Base-by-base conservation (phyloP, 2,113 vertebrate species). In the Mesembrinibis cayennensis region DNA sequence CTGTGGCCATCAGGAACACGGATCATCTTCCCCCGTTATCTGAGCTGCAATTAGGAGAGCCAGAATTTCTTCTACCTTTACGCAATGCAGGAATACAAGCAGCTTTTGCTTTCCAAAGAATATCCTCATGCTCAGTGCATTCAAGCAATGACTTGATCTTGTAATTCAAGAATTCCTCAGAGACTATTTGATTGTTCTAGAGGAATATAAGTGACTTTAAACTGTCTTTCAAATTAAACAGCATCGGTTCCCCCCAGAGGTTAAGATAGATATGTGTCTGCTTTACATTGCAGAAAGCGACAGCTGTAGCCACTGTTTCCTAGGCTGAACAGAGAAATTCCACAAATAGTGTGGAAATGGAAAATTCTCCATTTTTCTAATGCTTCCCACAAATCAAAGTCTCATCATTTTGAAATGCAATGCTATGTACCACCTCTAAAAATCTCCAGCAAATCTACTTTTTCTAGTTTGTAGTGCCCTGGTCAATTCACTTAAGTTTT, bases 151-250 rank as follows among this genome's bases (percentile, higher is more conserved):
- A 66, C 6, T 23, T 13, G 20, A 77, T 69, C 72, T 34, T 72
- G 72, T 66, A 69, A 84, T 79, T 84, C 19, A 56, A 47, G 53
- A 80, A 67, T 12, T 56, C 76, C 76, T 87, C 47, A 29, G 73
- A 90, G 82, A 53, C 8, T 0, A 22, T 78, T 89, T 65, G 38
- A 38, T 81, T 53, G 47, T 49, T 90, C 44, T 58, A 49, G 30
- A 71, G 47, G 59, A 95, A 67, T n/a, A 87, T 38, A 62, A 84
- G 53, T 34, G 25, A 72, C 44, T 91, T 94, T 27, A 82, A 88
- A 56, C 36, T 14, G 4, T 23, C 63, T 79, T 93, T 52, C 61
- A 49, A 71, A 95, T 58, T 53, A 80, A 91, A 77, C 42, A 82
- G 36, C 38, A 53, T 47, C 65, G 1, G 16, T 83, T 90, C 6